Conservation (phyloP, 2,113 vertebrate genomes). For the Turnix velox region DNA sequence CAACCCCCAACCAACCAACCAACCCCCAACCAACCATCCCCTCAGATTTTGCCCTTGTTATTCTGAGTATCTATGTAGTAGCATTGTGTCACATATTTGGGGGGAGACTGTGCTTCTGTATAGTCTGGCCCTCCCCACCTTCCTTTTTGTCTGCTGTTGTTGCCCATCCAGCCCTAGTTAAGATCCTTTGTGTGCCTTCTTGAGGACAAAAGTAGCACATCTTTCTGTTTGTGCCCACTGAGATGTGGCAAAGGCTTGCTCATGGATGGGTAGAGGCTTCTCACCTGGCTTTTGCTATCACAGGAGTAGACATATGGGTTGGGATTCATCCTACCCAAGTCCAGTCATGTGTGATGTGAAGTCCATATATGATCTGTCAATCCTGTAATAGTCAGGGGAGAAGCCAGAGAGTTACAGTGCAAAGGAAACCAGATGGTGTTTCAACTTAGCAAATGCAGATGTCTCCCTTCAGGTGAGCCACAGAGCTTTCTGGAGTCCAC, state of each 20-base stretch:
- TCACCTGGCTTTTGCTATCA: not conserved
- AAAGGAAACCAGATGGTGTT: not conserved
- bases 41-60: not conserved
- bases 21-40: not conserved
- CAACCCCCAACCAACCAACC: not conserved
- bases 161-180: not conserved
- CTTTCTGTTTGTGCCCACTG: not conserved
- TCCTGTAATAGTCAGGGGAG: not conserved
- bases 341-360: not conserved
- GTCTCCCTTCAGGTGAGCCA: not conserved
- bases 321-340: not conserved
- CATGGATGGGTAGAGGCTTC: not conserved
- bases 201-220: rapidly evolving
- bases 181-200: not conserved
- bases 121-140: not conserved
- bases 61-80: not conserved
- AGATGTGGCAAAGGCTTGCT: not conserved
- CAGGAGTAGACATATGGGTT: not conserved
- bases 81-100: rapidly evolving
- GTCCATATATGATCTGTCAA: not conserved
- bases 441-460: not conserved
- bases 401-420: not conserved
- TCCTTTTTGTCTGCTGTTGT: not conserved
- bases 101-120: not conserved
- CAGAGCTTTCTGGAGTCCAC: not conserved